Conservation (phyloP, 2,113 vertebrate genomes). For the Varanus komodoensis region DNA sequence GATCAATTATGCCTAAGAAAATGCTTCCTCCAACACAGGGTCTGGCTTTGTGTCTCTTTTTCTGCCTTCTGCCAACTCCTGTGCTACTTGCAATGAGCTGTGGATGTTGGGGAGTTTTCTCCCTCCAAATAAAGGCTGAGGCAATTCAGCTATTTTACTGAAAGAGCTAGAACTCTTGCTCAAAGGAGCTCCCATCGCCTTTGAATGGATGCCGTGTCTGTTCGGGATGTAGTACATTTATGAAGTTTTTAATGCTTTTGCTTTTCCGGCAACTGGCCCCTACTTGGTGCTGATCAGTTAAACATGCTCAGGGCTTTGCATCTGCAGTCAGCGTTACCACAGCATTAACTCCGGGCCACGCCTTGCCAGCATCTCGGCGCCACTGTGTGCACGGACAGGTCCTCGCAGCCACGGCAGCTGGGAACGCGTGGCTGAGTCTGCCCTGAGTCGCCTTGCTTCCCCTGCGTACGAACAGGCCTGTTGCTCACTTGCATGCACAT, state of each 20-base stretch:
- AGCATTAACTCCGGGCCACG: no score
- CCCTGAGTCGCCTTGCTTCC: background rate
- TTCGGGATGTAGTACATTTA: no score
- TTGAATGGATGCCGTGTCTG: no score
- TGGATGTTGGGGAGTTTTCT: background rate
- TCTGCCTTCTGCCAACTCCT: background rate
- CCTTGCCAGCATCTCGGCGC: background rate
- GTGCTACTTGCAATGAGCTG: background rate
- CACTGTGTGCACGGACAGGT: accelerated
- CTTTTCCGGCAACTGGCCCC: background rate
- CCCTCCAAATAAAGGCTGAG: background rate
- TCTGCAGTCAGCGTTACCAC: background rate
- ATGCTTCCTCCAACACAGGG: background rate
- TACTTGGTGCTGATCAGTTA: background rate
- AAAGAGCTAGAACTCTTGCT: no score
- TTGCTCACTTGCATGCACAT: accelerated
- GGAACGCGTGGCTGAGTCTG: background rate
- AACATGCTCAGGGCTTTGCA: background rate
- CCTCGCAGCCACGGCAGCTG: background rate
- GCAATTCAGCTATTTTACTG: background rate
- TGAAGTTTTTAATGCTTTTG: background rate
- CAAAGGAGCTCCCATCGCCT: background rate
- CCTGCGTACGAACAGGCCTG: accelerated
- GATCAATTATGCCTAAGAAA: background rate
- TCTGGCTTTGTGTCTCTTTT: background rate